phyloP scores from a whole-genome alignment of 2,113 vertebrate species.

The Triplophysa tibetana region DNA sequence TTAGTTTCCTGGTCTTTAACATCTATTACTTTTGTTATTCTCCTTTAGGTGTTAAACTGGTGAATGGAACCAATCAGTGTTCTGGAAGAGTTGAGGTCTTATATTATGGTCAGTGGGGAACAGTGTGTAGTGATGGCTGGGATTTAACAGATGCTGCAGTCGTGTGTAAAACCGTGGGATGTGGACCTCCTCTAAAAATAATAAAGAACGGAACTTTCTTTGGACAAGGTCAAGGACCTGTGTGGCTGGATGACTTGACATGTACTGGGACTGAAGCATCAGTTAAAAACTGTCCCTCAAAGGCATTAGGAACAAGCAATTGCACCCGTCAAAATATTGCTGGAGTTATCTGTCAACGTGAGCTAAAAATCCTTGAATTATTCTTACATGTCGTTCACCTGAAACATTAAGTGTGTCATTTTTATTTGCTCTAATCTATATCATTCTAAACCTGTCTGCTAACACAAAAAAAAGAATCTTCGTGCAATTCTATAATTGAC shows the following conservation, averaged over 20 bases:
- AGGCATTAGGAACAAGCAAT: background rate
- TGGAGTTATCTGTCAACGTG: constrained; percentile 8
- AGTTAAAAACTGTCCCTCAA: background rate
- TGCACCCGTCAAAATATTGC: background rate
- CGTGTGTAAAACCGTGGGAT: background rate
- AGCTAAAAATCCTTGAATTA: background rate
- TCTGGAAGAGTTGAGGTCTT: constrained; percentile 23
- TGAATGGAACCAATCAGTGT: too few relatives aligned
- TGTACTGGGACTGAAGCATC: background rate
- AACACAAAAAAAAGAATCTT: background rate
- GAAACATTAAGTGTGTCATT: too few relatives aligned
- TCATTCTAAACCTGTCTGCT: too few relatives aligned
- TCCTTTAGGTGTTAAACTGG: too few relatives aligned
- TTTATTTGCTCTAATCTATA: too few relatives aligned
- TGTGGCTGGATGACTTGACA: too few relatives aligned
- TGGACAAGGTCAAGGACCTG: too few relatives aligned
- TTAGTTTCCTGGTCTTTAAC: too few relatives aligned
- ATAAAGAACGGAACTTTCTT: too few relatives aligned
- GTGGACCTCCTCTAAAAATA: too few relatives aligned
- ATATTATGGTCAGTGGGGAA: constrained; percentile 14
- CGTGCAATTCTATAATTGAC: background rate
- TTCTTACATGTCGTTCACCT: too few relatives aligned
- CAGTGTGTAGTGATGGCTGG: background rate
- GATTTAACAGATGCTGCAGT: background rate
- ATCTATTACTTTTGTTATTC: too few relatives aligned